phyloP scores from a whole-genome alignment of 2,797 vertebrate species.

The Neostethus bicornis region DNA sequence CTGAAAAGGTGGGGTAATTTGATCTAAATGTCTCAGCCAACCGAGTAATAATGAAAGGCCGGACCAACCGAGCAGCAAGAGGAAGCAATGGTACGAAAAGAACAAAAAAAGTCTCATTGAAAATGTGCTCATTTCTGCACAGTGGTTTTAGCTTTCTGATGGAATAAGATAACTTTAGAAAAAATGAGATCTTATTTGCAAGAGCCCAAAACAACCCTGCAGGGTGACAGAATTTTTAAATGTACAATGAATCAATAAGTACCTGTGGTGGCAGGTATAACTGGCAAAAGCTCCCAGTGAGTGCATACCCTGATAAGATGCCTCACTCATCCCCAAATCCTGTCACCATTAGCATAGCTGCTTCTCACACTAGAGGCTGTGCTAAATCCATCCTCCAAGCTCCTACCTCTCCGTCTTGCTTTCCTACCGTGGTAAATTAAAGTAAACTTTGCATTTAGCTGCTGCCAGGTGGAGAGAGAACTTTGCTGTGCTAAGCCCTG shows the following conservation, averaged over 20 bases:
- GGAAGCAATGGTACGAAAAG: slow-evolving; percentile 6
- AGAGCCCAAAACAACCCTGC: slow-evolving; percentile 41
- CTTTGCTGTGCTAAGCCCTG: slow-evolving; percentile 45
- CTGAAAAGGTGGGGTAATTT: slow-evolving; percentile 45
- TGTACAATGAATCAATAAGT: slow-evolving; percentile 58
- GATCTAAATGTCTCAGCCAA: slow-evolving; percentile 55
- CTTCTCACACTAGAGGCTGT: slow-evolving; percentile 60
- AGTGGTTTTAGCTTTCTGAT: slow-evolving; percentile 45
- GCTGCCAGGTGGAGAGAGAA: slow-evolving; percentile 58
- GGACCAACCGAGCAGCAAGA: slow-evolving; percentile 16
- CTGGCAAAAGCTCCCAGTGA: slow-evolving; percentile 61
- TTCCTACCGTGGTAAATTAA: slow-evolving; percentile 60
- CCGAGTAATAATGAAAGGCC: slow-evolving; percentile 58
- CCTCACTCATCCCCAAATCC: slow-evolving; percentile 66
- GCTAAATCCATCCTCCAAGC: slow-evolving; percentile 62
- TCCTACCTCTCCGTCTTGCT: slow-evolving; percentile 44
- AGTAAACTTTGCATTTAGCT: slow-evolving; percentile 65
- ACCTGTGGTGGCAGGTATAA: slow-evolving; percentile 57
- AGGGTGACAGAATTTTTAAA: slow-evolving; percentile 52
- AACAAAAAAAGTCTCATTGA: slow-evolving; percentile 1
- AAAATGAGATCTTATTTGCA: slow-evolving; percentile 38
- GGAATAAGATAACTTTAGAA: slow-evolving; percentile 36
- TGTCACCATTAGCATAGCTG: slow-evolving; percentile 73
- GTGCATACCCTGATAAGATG: slow-evolving; percentile 70
- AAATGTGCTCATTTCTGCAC: slow-evolving; percentile 35